Conservation (phyloP, 2,113 vertebrate genomes). For the Ictidomys tridecemlineatus region DNA sequence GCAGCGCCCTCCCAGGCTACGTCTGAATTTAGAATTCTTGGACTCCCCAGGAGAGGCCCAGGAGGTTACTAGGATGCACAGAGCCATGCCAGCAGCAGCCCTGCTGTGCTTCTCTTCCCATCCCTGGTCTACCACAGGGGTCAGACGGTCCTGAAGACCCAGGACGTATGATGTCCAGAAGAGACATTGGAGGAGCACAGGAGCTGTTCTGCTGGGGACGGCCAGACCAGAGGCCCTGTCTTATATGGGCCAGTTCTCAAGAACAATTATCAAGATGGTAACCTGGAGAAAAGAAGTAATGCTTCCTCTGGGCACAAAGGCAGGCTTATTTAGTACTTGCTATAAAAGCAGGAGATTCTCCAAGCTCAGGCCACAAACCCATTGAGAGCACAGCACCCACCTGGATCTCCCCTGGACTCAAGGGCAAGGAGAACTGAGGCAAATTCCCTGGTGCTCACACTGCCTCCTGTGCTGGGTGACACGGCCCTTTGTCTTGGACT, state of each 20-base stretch:
- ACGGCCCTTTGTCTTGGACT: background rate
- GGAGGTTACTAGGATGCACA: background rate
- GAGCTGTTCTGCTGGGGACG: background rate
- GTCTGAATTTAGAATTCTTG: background rate
- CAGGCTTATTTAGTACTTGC: background rate
- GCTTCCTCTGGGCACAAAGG: background rate
- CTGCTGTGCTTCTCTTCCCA: background rate
- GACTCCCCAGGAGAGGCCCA: background rate
- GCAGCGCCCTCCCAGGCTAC: background rate
- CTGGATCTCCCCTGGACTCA: background rate
- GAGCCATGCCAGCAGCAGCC: background rate
- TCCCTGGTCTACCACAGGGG: too few relatives aligned
- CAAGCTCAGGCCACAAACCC: background rate
- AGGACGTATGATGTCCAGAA: too few relatives aligned
- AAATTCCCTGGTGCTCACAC: accelerated
- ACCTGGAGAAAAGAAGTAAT: background rate
- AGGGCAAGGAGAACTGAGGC: background rate
- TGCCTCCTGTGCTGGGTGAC: background rate
- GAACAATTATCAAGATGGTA: background rate
- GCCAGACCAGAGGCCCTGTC: background rate
- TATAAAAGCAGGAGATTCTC: background rate
- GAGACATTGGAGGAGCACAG: background rate
- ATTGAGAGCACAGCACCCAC: background rate
- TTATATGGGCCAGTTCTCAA: background rate
- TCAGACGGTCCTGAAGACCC: background rate